Evolutionary conservation across 2,888 invertebrate species (phyloP).

Genomic region (Drosophila neotestacea): DNA sequence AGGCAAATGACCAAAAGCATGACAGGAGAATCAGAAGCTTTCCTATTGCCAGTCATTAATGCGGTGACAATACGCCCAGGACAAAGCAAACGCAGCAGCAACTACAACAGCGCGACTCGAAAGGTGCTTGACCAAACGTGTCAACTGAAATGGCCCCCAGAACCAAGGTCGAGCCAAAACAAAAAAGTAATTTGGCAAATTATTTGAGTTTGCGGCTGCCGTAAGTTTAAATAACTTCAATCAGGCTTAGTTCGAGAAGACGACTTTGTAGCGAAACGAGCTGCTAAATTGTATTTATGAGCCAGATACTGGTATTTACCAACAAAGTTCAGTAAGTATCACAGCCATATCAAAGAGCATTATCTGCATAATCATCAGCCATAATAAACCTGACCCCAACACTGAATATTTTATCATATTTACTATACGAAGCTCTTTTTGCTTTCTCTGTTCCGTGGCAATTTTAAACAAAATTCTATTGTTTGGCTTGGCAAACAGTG

Average conservation of each 20-base stretch:
- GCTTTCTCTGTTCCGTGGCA: constrained; percentile 25
- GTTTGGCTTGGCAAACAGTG: constrained; percentile 58
- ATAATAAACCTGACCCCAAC: constrained; percentile 66
- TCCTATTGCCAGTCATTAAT: constrained; percentile 66
- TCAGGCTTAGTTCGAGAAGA: constrained; percentile 46
- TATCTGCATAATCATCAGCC: constrained; percentile 50
- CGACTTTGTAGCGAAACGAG: constrained; percentile 22
- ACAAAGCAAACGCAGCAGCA: constrained; percentile 45
- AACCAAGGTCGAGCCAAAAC: constrained; percentile 62
- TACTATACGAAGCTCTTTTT: constrained; percentile 23
- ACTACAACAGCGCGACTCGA: constrained; percentile 33
- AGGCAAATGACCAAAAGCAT: constrained; percentile 64
- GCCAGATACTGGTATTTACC: constrained; percentile 31
- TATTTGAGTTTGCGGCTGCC: constrained; percentile 75
- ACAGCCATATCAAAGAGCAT: constrained; percentile 48
- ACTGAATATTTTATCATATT: constrained; percentile 53
- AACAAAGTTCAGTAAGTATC: constrained; percentile 61
- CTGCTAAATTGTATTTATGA: constrained; percentile 61
- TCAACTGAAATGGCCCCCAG: constrained; percentile 43
- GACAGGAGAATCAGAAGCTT: constrained; percentile 14
- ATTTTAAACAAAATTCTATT: constrained; percentile 53
- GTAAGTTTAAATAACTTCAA: constrained; percentile 78
- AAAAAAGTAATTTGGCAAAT: constrained; percentile 79
- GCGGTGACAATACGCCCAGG: constrained; percentile 58
- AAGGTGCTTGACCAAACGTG: constrained; percentile 78